Evolutionary conservation across 2,888 invertebrate species (phyloP).

Genomic region (Drosophila subquinaria): DNA sequence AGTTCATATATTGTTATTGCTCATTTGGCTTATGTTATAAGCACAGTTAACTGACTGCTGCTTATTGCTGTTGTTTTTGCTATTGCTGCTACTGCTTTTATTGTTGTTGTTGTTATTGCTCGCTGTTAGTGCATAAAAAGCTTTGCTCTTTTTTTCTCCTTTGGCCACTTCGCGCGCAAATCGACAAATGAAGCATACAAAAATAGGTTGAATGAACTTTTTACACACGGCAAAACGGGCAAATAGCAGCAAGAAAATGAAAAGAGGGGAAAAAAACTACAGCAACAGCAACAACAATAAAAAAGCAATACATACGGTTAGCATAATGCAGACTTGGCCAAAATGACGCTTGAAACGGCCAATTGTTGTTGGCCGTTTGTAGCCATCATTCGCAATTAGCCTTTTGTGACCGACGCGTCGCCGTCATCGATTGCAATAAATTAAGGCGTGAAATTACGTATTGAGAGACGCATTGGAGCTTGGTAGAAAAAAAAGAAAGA

Average conservation of each 20-base stretch:
- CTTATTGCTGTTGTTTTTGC: constrained; percentile 3
- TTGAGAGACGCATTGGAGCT: constrained; percentile 35
- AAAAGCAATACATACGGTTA: constrained; percentile 20
- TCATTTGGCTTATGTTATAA: constrained; percentile 24
- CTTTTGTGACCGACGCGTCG: constrained; percentile 56
- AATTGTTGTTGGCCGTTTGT: constrained; percentile 19
- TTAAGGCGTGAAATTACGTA: constrained; percentile 64
- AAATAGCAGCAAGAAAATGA: constrained; percentile 29
- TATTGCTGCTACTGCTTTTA: constrained; percentile 6
- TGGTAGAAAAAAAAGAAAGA: constrained; percentile 6
- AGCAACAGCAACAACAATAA: neutral
- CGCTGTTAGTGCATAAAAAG: constrained; percentile 35
- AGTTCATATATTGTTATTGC: constrained; percentile 6
- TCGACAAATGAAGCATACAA: constrained; percentile 72
- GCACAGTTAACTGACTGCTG: constrained; percentile 25
- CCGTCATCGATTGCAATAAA: constrained; percentile 71
- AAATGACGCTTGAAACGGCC: constrained; percentile 49
- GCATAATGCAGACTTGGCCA: constrained; percentile 71
- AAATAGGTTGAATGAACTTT: constrained; percentile 74
- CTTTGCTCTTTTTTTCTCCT: constrained; percentile 21
- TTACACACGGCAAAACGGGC: constrained; percentile 43
- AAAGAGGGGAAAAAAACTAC: constrained; percentile 13
- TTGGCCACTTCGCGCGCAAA: constrained; percentile 52
- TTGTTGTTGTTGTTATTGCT: neutral
- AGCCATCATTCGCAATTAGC: constrained; percentile 68